Percentiles rank a stretch among this genome's conserved stretches.
These are phyloP conservation scores for Tillus elongatus DNA, from an alignment of 2,888 invertebrate genomes.

Conservation along the genomic window DNA sequence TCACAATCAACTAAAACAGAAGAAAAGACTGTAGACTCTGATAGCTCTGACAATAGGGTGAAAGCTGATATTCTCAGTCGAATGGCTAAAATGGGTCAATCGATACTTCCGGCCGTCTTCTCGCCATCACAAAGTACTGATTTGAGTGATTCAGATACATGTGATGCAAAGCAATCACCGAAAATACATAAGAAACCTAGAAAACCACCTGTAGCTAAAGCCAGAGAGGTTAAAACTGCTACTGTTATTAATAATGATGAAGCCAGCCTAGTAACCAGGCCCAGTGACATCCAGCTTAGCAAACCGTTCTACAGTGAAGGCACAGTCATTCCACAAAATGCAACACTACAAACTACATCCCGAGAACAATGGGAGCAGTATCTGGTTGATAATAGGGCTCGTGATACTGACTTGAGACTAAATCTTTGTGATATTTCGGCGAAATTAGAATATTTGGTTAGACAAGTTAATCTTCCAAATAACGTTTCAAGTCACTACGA, in stretches of 20 bases:
- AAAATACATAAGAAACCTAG: conserved; percentile 6
- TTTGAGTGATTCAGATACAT: conserved; percentile 26
- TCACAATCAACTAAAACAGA: not conserved
- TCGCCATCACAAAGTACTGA: conserved; percentile 17
- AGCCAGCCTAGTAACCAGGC: not conserved
- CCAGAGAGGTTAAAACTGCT: no score
- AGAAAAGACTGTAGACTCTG: conserved; percentile 15
- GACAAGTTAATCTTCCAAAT: conserved; percentile 33
- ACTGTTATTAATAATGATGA: no score
- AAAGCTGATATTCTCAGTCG: conserved; percentile 46
- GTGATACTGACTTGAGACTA: conserved; percentile 58
- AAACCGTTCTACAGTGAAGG: conserved; percentile 10
- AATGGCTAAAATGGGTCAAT: conserved; percentile 52
- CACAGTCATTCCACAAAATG: conserved; percentile 10
- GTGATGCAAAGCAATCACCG: conserved; percentile 3
- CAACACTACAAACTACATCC: conserved; percentile 7
- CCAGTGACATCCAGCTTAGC: not conserved
- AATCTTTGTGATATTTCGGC: conserved; percentile 53
- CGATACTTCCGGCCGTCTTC: conserved; percentile 37
- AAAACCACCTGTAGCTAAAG: not conserved
- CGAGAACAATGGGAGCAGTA: conserved; percentile 48
- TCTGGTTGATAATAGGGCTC: conserved; percentile 52
- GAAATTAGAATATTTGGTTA: conserved; percentile 53
- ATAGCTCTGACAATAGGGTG: conserved; percentile 24
- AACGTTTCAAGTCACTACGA: conserved; percentile 8